Conservation (phyloP, 1,140 invertebrate genomes). For the Drosophila obscura region DNA sequence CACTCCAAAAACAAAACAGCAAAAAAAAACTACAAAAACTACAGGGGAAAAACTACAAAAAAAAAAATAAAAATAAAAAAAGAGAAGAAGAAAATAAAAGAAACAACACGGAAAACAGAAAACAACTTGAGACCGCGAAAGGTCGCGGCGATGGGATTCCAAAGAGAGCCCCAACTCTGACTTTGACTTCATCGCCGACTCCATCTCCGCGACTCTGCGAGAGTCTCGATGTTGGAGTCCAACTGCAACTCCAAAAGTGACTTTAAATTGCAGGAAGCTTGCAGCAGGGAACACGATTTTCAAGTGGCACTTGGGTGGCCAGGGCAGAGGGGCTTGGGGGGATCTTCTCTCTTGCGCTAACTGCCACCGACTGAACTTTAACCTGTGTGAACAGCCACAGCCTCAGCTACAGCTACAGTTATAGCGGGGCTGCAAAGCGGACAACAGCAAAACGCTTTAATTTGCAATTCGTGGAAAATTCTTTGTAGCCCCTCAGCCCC, state of each 20-base stretch:
- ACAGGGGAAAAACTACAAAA: constrained; percentile 38
- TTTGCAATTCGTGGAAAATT: constrained; percentile 82
- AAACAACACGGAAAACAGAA: neutral
- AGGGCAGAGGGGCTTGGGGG: neutral
- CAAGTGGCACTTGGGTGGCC: constrained; percentile 57
- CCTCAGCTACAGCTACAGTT: constrained; percentile 3
- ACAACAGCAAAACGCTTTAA: constrained; percentile 66
- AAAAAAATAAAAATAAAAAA: constrained; percentile 38
- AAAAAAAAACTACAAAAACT: constrained; percentile 4
- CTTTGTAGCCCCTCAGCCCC: constrained; percentile 7
- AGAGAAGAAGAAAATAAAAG: constrained; percentile 7
- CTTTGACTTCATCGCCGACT: too few species aligned
- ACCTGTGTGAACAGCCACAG: constrained; percentile 49
- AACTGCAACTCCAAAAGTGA: constrained; percentile 37
- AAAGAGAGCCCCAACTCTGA: neutral
- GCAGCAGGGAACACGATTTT: constrained; percentile 72
- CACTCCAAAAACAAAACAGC: constrained; percentile 63
- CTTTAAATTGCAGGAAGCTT: constrained; percentile 64
- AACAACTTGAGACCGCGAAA: constrained; percentile 35
- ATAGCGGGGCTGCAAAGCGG: constrained; percentile 8
- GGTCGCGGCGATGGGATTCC: constrained; percentile 44
- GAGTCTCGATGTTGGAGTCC: neutral
- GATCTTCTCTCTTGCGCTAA: constrained; percentile 36
- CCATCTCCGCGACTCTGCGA: too few species aligned
- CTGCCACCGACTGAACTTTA: constrained; percentile 76